Base-by-base conservation (phyloP, 2,797 vertebrate species). In the Chiroxiphia lanceolata region DNA sequence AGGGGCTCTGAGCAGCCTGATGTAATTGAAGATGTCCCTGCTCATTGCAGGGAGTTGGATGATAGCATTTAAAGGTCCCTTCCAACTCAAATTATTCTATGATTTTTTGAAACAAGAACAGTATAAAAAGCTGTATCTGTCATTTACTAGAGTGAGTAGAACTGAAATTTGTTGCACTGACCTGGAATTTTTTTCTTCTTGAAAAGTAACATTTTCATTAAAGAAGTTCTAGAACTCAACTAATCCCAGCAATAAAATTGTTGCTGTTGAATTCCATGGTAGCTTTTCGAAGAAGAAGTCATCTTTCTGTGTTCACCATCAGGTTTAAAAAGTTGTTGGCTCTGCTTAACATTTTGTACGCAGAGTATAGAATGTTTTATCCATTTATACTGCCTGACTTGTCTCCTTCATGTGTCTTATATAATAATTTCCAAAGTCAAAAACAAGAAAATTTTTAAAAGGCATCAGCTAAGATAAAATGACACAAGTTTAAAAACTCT, bases 391-490 rank as follows among this genome's bases (percentile, higher is more conserved):
- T 94, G 87, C 15, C 81, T 94, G 86, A 33, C 67, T 95, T 53
- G 8, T 94, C 93, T 96, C 95, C 93, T 96, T 96, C 87, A 91
- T 97, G 56, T 96, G 93, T 94, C 84, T 97, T 96, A 77, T 97
- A 97, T 94, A 97, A 97, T 93, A 96, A 97, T 96, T 97, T 97
- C 96, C 96, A 84, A 96, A 97, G 93, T 96, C 90, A 97, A 96
- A 96, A 97, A 97, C 79, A 96, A 94, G 94, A 93, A 96, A 95
- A 94, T 45, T 60, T 89, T 67, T 48, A 97, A 96, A 97, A 97
- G 12, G 13, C 87, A 97, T 91, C 86, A 90, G 67, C 84, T 95
- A 89, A 93, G 84, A 96, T 93, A 96, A 97, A 98, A 97, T 95
- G 93, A 94, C 94, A 94, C 65, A 95, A 85, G 64, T 95, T 94